Evolutionary conservation across 2,888 invertebrate species (phyloP).

Genomic region (Conchocele bisecta): DNA sequence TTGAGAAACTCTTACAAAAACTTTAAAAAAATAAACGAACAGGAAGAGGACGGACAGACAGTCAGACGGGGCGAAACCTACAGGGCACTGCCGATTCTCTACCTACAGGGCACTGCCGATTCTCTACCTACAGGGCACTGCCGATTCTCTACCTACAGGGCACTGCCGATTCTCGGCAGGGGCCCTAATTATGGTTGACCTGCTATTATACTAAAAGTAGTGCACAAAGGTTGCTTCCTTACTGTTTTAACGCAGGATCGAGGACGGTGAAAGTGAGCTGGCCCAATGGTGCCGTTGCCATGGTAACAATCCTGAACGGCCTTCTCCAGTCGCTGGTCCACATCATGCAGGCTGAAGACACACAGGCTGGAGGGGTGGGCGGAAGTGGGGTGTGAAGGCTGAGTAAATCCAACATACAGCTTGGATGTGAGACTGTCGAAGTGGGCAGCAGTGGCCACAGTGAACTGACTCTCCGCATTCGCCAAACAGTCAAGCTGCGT

Average conservation of each 20-base stretch:
- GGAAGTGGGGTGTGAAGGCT: slow-evolving; percentile 11
- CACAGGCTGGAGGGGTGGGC: slow-evolving; percentile 94
- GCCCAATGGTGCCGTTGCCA: slow-evolving; percentile 87
- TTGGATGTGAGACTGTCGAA: slow-evolving; percentile 94
- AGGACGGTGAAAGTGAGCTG: slow-evolving; percentile 60
- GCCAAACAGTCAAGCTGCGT: slow-evolving; percentile 93
- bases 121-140: no score
- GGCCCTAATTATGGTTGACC: neutral
- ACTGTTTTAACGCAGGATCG: slow-evolving; percentile 62
- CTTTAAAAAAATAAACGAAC: no score
- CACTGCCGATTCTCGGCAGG: neutral
- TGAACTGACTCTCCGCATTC: slow-evolving; percentile 86
- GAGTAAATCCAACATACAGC: slow-evolving; percentile 87
- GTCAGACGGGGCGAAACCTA: no score
- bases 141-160: neutral
- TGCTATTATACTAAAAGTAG: neutral
- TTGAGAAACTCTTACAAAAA: no score
- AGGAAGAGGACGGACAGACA: no score
- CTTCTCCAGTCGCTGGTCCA: slow-evolving; percentile 96
- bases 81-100: no score
- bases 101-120: no score
- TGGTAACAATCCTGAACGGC: slow-evolving; percentile 98
- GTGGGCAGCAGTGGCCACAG: slow-evolving; percentile 95
- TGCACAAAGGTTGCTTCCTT: slow-evolving; percentile 36
- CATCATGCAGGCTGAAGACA: slow-evolving; percentile 95